These are phyloP conservation scores for Phoeniculus purpureus DNA, from an alignment of 2,797 vertebrate species.

Conservation along the genomic window DNA sequence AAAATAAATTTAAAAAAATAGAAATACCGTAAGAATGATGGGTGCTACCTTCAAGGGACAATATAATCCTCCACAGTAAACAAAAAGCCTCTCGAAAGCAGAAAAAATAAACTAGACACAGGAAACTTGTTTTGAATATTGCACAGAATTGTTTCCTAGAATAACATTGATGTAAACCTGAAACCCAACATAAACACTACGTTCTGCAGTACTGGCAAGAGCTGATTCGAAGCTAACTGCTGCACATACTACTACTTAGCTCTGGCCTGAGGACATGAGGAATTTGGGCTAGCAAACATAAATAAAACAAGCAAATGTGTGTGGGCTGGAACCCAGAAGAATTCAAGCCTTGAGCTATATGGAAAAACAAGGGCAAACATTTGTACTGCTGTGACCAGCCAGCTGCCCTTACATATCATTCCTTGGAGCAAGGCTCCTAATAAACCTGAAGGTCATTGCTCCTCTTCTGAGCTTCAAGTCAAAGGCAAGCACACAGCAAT, in stretches of 20 bases:
- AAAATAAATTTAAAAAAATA: background rate
- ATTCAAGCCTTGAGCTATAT: background rate
- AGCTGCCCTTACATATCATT: background rate
- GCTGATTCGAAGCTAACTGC: background rate
- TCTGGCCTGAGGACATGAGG: background rate
- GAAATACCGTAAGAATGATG: background rate
- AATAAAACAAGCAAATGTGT: background rate
- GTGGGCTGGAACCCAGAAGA: background rate
- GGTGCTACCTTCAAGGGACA: slow-evolving; percentile 9
- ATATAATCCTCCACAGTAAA: background rate
- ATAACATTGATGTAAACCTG: background rate
- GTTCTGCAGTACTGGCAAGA: background rate
- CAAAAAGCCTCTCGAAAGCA: background rate
- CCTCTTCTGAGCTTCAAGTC: background rate
- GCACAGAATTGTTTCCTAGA: background rate
- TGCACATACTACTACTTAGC: background rate
- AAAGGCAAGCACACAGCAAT: background rate
- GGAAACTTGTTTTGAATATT: background rate
- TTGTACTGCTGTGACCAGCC: background rate
- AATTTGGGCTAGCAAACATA: background rate
- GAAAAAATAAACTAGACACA: slow-evolving; percentile 6
- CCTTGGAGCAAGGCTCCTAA: background rate
- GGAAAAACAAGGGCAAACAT: background rate
- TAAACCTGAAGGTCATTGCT: background rate
- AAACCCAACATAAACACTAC: slow-evolving; percentile 11